Conservation (phyloP, 2,113 vertebrate species). For the Promerops cafer region DNA sequence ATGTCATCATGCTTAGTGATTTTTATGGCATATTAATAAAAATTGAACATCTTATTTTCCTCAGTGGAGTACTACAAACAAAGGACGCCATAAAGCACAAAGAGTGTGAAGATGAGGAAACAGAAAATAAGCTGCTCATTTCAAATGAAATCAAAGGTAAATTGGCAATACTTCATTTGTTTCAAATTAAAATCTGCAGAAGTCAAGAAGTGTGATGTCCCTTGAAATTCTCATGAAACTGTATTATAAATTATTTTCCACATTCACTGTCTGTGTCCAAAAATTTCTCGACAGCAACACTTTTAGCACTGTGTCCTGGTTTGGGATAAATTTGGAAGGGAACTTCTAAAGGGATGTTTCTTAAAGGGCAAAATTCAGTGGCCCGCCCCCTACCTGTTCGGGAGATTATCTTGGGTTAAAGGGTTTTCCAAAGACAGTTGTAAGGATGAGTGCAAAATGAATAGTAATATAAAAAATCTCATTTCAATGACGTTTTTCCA, state of each 20-base stretch:
- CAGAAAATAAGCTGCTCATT: slow-evolving; percentile 66
- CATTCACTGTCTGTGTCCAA: background rate
- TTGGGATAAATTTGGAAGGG: background rate
- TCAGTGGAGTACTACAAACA: slow-evolving; percentile 72
- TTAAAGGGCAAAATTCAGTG: background rate
- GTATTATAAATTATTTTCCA: background rate
- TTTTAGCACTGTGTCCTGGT: background rate
- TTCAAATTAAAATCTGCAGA: background rate
- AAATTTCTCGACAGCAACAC: background rate
- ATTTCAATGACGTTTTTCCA: background rate
- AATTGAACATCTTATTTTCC: slow-evolving; percentile 19
- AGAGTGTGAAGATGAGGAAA: slow-evolving; percentile 63
- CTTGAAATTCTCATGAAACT: background rate
- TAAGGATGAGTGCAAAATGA: background rate
- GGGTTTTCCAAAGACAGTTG: background rate
- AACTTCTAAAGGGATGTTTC: background rate
- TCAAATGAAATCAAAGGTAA: slow-evolving; percentile 79
- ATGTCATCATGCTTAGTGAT: background rate
- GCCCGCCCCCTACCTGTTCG: too few species aligned
- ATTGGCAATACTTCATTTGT: background rate
- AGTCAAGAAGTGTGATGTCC: background rate
- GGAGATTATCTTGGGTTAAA: background rate
- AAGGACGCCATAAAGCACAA: slow-evolving; percentile 64
- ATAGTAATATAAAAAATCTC: background rate
- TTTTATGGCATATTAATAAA: slow-evolving; percentile 26